These are phyloP conservation scores for Ploceus nigricollis DNA, from an alignment of 2,113 vertebrate species.

Conservation along the genomic window DNA sequence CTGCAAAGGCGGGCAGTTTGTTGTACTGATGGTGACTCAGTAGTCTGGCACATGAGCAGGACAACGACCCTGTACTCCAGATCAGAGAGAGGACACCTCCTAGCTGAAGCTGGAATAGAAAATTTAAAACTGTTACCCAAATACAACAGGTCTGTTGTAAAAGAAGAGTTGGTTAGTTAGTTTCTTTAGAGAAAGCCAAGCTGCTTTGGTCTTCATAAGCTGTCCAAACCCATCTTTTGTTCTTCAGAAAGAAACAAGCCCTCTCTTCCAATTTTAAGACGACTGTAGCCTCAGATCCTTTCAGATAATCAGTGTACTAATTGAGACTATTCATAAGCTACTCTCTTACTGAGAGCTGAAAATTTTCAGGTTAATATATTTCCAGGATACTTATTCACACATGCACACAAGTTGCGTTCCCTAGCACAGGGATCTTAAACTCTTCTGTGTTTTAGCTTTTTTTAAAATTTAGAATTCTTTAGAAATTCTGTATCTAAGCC, in stretches of 20 bases:
- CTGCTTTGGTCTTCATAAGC: not conserved
- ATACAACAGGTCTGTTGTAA: not conserved
- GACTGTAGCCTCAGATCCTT: not conserved
- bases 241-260: no score
- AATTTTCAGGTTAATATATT: not conserved
- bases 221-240: not conserved
- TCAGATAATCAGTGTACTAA: not conserved
- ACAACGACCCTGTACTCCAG: no score
- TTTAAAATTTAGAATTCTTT: not conserved
- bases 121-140: not conserved
- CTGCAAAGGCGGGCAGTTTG: not conserved
- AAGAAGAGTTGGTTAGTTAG: not conserved
- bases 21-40: not conserved
- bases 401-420: not conserved
- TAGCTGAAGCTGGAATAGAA: not conserved
- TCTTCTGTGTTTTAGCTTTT: not conserved
- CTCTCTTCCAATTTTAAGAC: not conserved
- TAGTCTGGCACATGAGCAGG: not conserved
- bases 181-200: not conserved
- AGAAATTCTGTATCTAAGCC: not conserved
- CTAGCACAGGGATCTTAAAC: not conserved
- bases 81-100: not conserved
- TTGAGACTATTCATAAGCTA: not conserved
- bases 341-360: not conserved
- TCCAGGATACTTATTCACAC: not conserved